phyloP scores from a whole-genome alignment of 2,888 invertebrate species.

The Acanthosoma haemorrhoidale region DNA sequence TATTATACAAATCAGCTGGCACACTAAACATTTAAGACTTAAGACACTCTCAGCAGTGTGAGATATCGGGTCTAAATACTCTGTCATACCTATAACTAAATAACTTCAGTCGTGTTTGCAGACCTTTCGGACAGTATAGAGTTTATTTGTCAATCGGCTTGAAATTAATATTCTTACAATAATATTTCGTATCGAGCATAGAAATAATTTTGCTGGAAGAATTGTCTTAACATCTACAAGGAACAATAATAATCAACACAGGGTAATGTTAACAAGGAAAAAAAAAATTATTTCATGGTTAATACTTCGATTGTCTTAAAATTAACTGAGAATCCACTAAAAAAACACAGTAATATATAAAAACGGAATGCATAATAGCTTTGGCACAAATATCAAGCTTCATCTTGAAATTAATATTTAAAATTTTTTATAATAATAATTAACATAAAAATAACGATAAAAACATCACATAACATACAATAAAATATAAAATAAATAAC shows the following conservation, averaged over 20 bases:
- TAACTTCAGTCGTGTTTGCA: constrained; percentile 4
- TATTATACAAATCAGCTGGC: background rate
- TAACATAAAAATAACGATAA: constrained; percentile 8
- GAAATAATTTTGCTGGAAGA: constrained; percentile 24
- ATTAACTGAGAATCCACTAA: background rate
- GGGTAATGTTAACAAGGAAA: background rate
- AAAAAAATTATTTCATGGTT: background rate
- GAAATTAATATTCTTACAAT: background rate
- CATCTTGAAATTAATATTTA: constrained; percentile 6
- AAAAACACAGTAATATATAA: background rate
- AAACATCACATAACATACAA: constrained; percentile 24
- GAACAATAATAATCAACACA: constrained; percentile 1
- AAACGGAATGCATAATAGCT: constrained; percentile 25
- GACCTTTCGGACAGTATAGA: background rate
- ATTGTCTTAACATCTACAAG: constrained; percentile 5
- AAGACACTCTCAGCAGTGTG: background rate
- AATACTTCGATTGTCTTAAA: background rate
- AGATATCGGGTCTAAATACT: background rate
- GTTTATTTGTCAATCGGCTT: background rate
- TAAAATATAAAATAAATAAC: constrained; percentile 28
- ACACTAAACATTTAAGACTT: background rate
- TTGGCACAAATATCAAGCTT: constrained; percentile 28
- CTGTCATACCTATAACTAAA: background rate
- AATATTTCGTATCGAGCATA: background rate
- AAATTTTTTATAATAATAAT: constrained; percentile 11